phyloP scores from a whole-genome alignment of 2,888 invertebrate species.

The Stenodera caucasica region DNA sequence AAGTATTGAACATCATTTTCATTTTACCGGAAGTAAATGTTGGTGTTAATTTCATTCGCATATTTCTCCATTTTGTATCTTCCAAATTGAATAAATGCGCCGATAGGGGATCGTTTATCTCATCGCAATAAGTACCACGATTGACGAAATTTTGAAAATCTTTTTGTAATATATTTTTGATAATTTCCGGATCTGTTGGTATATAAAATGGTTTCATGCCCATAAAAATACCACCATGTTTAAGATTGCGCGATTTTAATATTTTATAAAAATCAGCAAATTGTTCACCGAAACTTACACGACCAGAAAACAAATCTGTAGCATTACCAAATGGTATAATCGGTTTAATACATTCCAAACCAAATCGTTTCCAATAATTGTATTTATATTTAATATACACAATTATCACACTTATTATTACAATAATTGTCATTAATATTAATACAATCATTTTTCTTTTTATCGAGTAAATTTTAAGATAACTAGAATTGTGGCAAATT shows the following conservation, averaged over 20 bases:
- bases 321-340: not conserved
- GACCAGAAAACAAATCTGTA: not conserved
- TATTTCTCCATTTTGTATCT: too few species aligned
- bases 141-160: too few species aligned
- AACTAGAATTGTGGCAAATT: too few species aligned
- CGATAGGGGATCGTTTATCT: too few species aligned
- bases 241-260: not conserved
- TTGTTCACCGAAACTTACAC: not conserved
- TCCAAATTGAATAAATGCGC: too few species aligned
- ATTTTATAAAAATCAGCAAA: not conserved
- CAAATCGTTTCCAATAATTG: slow-evolving; percentile 10
- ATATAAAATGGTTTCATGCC: not conserved
- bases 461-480: too few species aligned
- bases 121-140: too few species aligned
- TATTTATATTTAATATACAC: slow-evolving; percentile 15
- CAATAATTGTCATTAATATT: not conserved
- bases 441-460: too few species aligned
- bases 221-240: not conserved
- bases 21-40: not conserved
- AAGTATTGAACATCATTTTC: slow-evolving; percentile 33
- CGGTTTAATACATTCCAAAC: slow-evolving; percentile 6
- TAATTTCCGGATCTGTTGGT: not conserved
- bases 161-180: not conserved
- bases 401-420: not conserved
- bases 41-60: too few species aligned